A percentile compares a stretch with the other conserved stretches of the same genome.
These are phyloP conservation scores for Lathamus discolor DNA, from an alignment of 2,113 vertebrate species.

Conservation along the genomic window DNA sequence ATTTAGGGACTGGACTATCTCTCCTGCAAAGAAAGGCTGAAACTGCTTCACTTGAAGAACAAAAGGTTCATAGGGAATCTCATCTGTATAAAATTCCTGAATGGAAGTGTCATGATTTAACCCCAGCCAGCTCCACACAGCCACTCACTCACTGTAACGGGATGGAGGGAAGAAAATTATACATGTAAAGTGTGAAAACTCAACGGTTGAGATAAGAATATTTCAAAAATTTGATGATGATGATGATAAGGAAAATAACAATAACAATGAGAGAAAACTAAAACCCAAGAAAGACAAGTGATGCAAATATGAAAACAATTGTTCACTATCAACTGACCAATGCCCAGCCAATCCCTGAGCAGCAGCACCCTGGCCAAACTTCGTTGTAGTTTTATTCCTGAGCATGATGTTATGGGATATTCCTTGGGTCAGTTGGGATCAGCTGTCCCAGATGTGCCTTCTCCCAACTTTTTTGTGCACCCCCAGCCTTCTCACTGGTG, in stretches of 20 bases:
- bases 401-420: neutral
- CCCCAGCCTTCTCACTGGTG: neutral
- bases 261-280: neutral
- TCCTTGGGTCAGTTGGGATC: neutral
- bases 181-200: neutral
- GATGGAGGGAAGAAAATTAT: neutral
- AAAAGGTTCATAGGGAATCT: neutral
- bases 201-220: neutral
- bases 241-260: neutral
- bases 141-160: neutral
- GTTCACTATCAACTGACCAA: neutral
- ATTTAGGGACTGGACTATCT: neutral
- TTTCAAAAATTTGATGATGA: neutral
- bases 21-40: neutral
- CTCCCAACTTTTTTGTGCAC: neutral
- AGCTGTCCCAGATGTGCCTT: no score
- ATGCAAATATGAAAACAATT: neutral
- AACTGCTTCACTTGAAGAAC: neutral
- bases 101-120: neutral
- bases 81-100: neutral
- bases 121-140: no score
- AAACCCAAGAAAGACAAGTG: neutral
- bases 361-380: neutral
- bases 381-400: neutral
- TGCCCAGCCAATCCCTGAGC: neutral